These are phyloP conservation scores for Hoplias malabaricus DNA, from an alignment of 2,113 vertebrate genomes.

Conservation along the genomic window DNA sequence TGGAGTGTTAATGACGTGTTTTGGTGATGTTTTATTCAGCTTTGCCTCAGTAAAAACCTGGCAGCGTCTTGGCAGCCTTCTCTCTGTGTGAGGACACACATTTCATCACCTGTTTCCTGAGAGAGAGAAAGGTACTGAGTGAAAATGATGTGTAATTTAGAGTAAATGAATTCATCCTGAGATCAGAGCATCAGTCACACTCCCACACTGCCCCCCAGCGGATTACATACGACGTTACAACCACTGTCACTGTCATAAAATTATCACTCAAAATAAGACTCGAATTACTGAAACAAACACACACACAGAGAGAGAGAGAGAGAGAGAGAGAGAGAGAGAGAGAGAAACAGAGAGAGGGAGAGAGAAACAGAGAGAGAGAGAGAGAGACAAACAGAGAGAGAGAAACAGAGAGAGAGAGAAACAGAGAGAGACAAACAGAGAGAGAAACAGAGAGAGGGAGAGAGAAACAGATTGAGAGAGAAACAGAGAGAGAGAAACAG, in stretches of 20 bases:
- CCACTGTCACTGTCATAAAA: background rate
- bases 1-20: too few species aligned
- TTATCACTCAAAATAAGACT: background rate
- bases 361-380: background rate
- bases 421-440: too few species aligned
- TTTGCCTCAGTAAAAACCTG: too few species aligned
- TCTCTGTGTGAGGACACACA: background rate
- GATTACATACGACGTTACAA: background rate
- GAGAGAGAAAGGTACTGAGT: background rate
- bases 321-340: too few species aligned
- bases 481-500: too few species aligned
- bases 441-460: too few species aligned
- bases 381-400: background rate
- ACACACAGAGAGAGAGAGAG: too few species aligned
- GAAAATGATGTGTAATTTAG: slow-evolving; percentile 4
- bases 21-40: too few species aligned
- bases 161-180: background rate
- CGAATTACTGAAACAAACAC: too few species aligned
- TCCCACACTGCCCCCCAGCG: slow-evolving; percentile 28
- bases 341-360: background rate
- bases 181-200: background rate
- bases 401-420: too few species aligned
- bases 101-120: background rate
- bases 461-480: too few species aligned
- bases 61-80: background rate